Percentiles rank a stretch among this genome's conserved stretches.
Evolutionary conservation across 2,888 invertebrate genomes (phyloP).

Genomic region (Callyntrura sp.): DNA sequence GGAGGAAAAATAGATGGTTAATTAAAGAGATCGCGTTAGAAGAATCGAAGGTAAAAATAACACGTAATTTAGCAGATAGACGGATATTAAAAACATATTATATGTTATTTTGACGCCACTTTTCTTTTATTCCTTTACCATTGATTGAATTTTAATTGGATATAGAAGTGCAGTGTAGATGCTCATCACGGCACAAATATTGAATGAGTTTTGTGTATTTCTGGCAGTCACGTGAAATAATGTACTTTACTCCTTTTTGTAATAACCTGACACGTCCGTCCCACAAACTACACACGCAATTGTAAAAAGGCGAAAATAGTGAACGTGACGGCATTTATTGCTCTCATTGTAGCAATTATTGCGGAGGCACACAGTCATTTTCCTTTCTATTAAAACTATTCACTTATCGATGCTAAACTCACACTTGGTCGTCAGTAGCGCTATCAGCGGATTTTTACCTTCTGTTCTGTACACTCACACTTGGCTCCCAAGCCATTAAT

Average conservation of each 20-base stretch:
- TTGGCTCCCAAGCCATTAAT: slow-evolving; percentile 15
- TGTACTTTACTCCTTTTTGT: no score
- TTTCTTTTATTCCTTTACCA: background rate
- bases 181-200: background rate
- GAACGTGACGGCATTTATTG: background rate
- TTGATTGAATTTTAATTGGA: slow-evolving; percentile 33
- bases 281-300: background rate
- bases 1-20: background rate
- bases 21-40: background rate
- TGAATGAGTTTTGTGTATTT: background rate
- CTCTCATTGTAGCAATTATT: background rate
- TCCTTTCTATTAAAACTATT: background rate
- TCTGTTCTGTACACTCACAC: background rate
- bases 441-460: slow-evolving; percentile 10
- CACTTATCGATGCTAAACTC: slow-evolving; percentile 29
- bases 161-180: background rate
- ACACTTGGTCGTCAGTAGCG: slow-evolving; percentile 35
- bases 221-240: no score
- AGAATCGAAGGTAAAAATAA: background rate
- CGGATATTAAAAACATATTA: background rate
- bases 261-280: no score
- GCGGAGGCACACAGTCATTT: background rate
- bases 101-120: background rate
- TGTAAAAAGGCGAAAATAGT: background rate
- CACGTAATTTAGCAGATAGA: background rate